phyloP scores from a whole-genome alignment of 1,140 invertebrate genomes.

The Nephotettix cincticeps region DNA sequence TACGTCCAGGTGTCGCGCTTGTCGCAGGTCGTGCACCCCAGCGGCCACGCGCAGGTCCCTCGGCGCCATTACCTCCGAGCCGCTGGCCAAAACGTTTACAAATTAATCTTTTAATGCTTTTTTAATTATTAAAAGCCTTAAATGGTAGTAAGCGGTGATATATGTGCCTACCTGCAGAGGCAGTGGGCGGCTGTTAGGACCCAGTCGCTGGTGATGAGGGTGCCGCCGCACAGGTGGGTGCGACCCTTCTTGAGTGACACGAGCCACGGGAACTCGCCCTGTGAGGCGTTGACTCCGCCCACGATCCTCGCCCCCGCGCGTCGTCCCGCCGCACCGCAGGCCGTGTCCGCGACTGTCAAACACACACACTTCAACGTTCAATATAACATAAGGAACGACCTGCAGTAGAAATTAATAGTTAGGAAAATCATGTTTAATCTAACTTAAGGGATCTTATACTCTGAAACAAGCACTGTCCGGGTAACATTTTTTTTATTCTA shows the following conservation, averaged over 20 bases:
- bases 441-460: too few species aligned
- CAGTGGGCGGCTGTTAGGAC: conserved; percentile 88
- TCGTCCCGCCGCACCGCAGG: not conserved
- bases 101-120: too few species aligned
- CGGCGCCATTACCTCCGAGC: conserved; percentile 10
- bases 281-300: conserved; percentile 68
- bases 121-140: too few species aligned
- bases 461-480: too few species aligned
- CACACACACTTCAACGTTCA: too few species aligned
- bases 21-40: conserved; percentile 63
- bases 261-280: conserved; percentile 80
- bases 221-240: conserved; percentile 82
- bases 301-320: conserved; percentile 58
- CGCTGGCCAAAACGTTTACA: conserved; percentile 22
- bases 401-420: too few species aligned
- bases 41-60: conserved; percentile 54
- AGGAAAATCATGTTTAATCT: too few species aligned
- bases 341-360: not conserved
- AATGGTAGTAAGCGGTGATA: too few species aligned
- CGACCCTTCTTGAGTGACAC: conserved; percentile 75
- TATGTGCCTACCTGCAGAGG: conserved; percentile 69
- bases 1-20: conserved; percentile 47
- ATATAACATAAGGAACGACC: too few species aligned
- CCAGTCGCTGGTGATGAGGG: conserved; percentile 70
- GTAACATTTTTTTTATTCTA: too few species aligned